Evolutionary conservation across 2,113 vertebrate genomes (phyloP).

Genomic region (Condylura cristata): DNA sequence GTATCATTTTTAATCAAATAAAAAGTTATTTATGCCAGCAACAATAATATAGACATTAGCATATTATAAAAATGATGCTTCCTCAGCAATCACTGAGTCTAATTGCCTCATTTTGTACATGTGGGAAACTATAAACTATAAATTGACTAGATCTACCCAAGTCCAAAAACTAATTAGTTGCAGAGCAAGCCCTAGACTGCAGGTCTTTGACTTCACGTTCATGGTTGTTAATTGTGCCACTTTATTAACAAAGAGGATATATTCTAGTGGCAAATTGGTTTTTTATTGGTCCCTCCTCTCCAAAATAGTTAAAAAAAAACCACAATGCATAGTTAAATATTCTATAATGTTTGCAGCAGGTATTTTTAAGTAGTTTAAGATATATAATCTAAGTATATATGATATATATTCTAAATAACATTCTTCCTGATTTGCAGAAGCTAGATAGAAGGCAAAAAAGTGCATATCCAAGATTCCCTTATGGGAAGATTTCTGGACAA

Average conservation of each 20-base stretch:
- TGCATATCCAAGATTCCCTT: not conserved
- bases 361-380: not conserved
- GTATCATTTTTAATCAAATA: conserved; percentile 48
- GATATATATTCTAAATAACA: no score
- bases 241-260: conserved; percentile 16
- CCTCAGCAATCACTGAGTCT: not conserved
- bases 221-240: not conserved
- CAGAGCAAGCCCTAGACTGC: not conserved
- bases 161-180: conserved; percentile 42
- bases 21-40: conserved; percentile 18
- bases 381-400: no score
- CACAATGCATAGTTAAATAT: not conserved
- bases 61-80: conserved; percentile 38
- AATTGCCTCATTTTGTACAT: conserved; percentile 18
- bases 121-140: conserved; percentile 1
- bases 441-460: not conserved
- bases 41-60: not conserved
- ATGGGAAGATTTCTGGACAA: not conserved
- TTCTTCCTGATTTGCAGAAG: not conserved
- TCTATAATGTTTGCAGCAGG: not conserved
- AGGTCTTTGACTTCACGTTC: conserved; percentile 41
- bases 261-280: not conserved
- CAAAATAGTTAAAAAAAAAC: not conserved
- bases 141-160: not conserved
- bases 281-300: not conserved